phyloP scores from a whole-genome alignment of 64 coral and sea anemone species.

The Stylophora pistillata region DNA sequence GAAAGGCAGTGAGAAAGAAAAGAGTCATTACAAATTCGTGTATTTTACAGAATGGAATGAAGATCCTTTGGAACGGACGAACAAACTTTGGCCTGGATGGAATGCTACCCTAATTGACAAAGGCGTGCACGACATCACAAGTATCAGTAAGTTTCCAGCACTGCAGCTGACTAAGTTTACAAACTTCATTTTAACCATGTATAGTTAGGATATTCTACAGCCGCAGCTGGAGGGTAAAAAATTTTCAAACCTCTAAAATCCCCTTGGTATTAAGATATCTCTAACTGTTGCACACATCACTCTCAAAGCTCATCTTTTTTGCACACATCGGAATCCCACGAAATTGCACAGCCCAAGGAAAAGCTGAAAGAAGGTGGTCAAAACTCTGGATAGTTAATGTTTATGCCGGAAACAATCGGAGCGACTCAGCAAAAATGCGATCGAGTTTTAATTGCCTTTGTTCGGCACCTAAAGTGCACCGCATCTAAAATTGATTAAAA shows the following conservation, averaged over 20 bases:
- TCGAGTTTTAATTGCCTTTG: neutral
- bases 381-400: too few species aligned
- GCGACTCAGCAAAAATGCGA: neutral
- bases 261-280: neutral
- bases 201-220: conserved; percentile 35
- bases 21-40: conserved; percentile 25
- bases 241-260: conserved; percentile 17
- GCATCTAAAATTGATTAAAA: too few species aligned
- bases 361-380: neutral
- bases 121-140: neutral
- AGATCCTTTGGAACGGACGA: conserved; percentile 8
- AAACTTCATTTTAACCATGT: too few species aligned
- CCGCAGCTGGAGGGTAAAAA: neutral
- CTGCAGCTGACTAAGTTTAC: conserved; percentile 14
- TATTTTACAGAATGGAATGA: conserved; percentile 7
- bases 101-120: conserved; percentile 10
- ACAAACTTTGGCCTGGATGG: conserved; percentile 42
- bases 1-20: too few species aligned
- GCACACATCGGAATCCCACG: conserved; percentile 1
- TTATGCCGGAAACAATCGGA: neutral
- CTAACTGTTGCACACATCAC: neutral
- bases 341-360: conserved; percentile 5
- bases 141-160: conserved; percentile 21
- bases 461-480: conserved; percentile 1
- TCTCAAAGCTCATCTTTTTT: conserved; percentile 18